Evolutionary conservation across 1,140 invertebrate species (phyloP).

Genomic region (Camponotus pennsylvanicus): DNA sequence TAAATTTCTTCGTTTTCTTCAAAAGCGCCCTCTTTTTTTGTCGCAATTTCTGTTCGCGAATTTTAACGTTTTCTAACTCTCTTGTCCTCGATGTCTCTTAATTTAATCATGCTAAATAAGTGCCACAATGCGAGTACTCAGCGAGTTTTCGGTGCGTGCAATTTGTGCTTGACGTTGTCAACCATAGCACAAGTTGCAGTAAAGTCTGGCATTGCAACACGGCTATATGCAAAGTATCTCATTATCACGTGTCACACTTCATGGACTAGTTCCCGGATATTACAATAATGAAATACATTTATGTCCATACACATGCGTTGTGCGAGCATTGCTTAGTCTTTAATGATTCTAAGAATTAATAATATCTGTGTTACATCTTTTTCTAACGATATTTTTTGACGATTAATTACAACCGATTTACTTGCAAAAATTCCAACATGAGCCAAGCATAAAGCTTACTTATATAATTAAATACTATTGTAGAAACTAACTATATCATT

Average conservation of each 20-base stretch:
- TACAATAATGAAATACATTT: slow-evolving; percentile 16
- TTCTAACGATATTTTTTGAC: not conserved
- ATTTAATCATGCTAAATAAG: slow-evolving; percentile 47
- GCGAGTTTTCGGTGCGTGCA: slow-evolving; percentile 28
- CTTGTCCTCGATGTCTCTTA: not conserved
- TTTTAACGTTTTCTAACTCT: not conserved
- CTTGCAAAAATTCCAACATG: not conserved
- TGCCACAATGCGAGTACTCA: slow-evolving; percentile 22
- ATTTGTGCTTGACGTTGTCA: slow-evolving; percentile 53
- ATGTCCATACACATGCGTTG: not conserved
- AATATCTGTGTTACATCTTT: not conserved
- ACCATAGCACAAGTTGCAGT: slow-evolving; percentile 45
- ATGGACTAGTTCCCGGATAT: slow-evolving; percentile 40
- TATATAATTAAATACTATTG: slow-evolving; percentile 6
- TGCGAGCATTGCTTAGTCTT: slow-evolving; percentile 13
- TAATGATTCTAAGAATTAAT: slow-evolving; percentile 4
- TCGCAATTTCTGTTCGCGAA: not conserved
- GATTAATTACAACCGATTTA: slow-evolving; percentile 1
- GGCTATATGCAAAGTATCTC: slow-evolving; percentile 37
- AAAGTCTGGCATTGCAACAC: slow-evolving; percentile 38
- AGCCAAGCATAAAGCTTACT: not conserved
- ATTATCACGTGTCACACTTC: slow-evolving; percentile 54
- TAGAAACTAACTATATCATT: slow-evolving; percentile 2
- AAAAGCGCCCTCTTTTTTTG: not conserved
- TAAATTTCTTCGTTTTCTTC: not conserved